Evolutionary conservation across 2,113 vertebrate genomes (phyloP).

Genomic region (Scopus umbretta): DNA sequence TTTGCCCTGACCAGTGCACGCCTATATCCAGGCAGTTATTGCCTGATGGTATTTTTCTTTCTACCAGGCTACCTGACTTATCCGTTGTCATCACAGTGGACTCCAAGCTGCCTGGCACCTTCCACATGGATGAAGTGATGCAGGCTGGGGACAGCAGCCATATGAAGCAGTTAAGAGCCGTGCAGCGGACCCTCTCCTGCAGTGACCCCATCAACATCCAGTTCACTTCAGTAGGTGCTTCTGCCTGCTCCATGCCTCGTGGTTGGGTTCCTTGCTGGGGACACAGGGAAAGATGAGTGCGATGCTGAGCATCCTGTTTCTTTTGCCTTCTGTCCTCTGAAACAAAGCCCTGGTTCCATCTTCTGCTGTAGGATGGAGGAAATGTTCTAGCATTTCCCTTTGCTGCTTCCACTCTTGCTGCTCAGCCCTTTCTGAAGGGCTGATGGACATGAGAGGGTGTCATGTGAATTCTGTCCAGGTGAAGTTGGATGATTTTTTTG

Average conservation of each 20-base stretch:
- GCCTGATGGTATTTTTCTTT: neutral
- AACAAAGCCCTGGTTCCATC: neutral
- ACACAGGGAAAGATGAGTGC: rapidly evolving
- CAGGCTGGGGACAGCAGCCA: constrained; percentile 76
- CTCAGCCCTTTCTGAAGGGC: neutral
- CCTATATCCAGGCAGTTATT: neutral
- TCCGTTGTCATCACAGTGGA: constrained; percentile 79
- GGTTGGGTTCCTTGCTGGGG: neutral
- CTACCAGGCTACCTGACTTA: constrained; percentile 84
- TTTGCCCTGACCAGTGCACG: rapidly evolving
- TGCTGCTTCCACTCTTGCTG: neutral
- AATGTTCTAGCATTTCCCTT: neutral
- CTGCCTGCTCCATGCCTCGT: neutral
- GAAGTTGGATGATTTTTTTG: neutral
- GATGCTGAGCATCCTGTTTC: neutral
- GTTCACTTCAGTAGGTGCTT: constrained; percentile 89
- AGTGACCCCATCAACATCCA: constrained; percentile 91
- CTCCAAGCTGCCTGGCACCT: constrained; percentile 77
- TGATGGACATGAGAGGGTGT: neutral
- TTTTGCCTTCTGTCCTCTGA: neutral
- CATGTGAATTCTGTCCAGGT: neutral
- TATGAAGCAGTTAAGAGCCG: constrained; percentile 67
- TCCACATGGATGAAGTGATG: constrained; percentile 83
- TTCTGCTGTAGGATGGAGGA: neutral
- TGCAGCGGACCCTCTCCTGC: constrained; percentile 77